These are phyloP conservation scores for Meta bourneti DNA, from an alignment of 2,888 invertebrate species.

Conservation along the genomic window DNA sequence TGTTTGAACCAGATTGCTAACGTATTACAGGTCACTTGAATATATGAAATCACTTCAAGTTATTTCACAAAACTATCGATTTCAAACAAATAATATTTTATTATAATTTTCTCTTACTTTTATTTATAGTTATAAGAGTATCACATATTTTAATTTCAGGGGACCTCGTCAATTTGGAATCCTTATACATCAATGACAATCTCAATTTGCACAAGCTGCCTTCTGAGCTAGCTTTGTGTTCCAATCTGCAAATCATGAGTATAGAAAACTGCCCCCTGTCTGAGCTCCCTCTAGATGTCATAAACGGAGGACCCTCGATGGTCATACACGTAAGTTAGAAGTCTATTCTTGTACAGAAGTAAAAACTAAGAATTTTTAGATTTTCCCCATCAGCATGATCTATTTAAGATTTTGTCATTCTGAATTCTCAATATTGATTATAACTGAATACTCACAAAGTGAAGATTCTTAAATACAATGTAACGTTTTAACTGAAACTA, in stretches of 20 bases:
- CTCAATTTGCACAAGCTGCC: constrained; percentile 96
- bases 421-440: not conserved
- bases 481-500: no score
- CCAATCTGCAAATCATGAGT: constrained; percentile 98
- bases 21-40: no score
- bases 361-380: not conserved
- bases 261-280: constrained; percentile 99
- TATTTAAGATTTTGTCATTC: not conserved
- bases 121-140: no score
- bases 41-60: no score
- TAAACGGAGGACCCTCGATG: constrained; percentile 96
- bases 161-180: constrained; percentile 95
- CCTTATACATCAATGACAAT: constrained; percentile 99
- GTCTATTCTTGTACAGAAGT: not conserved
- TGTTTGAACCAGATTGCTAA: no score
- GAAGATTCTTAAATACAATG: no score
- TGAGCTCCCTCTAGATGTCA: constrained; percentile 98
- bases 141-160: constrained; percentile 79
- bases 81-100: no score
- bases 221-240: constrained; percentile 97
- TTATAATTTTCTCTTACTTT: no score
- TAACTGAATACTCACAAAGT: no score
- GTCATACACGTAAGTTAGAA: constrained; percentile 90
- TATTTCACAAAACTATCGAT: no score
- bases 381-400: not conserved